A percentile compares a stretch with the other conserved stretches of the same genome.
These are phyloP conservation scores for Cynaeus angustus DNA, from an alignment of 2,888 invertebrate species.

Conservation along the genomic window DNA sequence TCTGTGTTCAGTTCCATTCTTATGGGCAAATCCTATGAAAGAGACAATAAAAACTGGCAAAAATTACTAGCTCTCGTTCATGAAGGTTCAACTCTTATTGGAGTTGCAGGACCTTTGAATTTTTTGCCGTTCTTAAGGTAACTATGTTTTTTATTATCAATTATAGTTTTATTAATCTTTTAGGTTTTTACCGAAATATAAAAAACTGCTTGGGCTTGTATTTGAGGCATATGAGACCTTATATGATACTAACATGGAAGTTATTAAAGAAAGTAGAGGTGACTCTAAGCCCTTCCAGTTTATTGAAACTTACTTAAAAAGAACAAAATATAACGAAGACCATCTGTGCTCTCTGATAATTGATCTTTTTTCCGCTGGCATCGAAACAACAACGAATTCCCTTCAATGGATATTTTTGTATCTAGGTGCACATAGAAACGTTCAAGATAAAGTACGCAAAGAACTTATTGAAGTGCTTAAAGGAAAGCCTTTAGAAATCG, in stretches of 20 bases:
- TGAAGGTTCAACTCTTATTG: neutral
- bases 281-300: no score
- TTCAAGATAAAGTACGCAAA: neutral
- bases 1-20: no score
- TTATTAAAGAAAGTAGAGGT: neutral
- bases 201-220: no score
- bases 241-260: neutral
- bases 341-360: neutral
- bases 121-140: neutral
- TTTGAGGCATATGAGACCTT: neutral
- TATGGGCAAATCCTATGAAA: neutral
- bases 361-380: neutral
- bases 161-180: neutral
- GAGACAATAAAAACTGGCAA: neutral
- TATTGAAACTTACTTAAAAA: neutral
- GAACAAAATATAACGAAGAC: slow-evolving; percentile 1
- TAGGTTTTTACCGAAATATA: neutral
- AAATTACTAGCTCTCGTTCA: neutral
- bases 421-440: neutral
- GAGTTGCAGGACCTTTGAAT: neutral
- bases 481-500: neutral
- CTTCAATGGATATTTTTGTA: neutral
- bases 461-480: neutral
- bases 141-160: neutral
- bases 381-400: neutral